Evolutionary conservation across 1,140 invertebrate species (phyloP).

Genomic region (Leguminivora glycinivorella): DNA sequence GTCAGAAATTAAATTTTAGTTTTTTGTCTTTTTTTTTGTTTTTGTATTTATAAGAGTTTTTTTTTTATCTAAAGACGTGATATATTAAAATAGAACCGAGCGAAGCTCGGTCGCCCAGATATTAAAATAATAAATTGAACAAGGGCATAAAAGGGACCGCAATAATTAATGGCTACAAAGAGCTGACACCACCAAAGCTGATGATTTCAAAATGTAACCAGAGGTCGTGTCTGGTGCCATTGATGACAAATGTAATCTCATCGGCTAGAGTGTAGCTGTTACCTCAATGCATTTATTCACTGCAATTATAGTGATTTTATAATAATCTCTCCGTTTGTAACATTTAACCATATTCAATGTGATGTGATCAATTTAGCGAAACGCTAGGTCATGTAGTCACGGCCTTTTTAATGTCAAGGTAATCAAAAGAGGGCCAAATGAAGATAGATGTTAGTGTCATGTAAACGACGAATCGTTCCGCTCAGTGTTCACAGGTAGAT

Average conservation of each 20-base stretch:
- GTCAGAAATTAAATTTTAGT: no score
- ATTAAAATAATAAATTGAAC: neutral
- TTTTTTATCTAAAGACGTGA: no score
- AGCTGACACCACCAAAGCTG: neutral
- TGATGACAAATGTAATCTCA: neutral
- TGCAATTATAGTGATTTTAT: neutral
- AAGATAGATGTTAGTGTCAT: constrained; percentile 38
- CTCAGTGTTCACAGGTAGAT: constrained; percentile 39
- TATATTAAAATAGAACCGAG: no score
- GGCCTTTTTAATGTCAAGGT: constrained; percentile 59
- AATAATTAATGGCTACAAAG: neutral
- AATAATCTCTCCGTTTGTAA: neutral
- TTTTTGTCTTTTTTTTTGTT: no score
- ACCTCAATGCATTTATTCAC: neutral
- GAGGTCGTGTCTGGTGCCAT: neutral
- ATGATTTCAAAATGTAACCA: neutral
- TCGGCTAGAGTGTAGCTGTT: neutral
- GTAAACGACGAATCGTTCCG: constrained; percentile 34
- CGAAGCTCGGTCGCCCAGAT: no score
- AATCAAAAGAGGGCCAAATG: neutral
- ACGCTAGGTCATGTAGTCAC: constrained; percentile 43
- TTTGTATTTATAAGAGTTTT: no score
- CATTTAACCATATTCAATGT: neutral
- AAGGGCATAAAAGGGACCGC: neutral
- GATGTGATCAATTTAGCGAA: neutral